Evolutionary conservation across 2,797 vertebrate genomes (phyloP), one percentile per base, ranked within the genome.

Genomic region (Lycodopsis pacificus): DNA sequence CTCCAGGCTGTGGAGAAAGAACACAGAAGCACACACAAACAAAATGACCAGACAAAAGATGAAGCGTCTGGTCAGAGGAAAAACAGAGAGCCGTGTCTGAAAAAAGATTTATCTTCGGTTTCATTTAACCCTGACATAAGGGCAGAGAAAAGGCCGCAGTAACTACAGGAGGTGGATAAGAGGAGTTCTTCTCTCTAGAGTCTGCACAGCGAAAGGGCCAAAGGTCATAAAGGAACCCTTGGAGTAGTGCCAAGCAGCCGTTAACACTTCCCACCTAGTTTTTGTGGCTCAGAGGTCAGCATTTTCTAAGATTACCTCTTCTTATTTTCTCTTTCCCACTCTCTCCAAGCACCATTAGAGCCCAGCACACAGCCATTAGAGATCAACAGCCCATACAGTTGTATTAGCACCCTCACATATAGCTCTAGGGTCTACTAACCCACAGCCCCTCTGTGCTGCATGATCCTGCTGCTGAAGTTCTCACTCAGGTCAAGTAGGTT

Each of bases 251-350:
- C 84, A 80, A 74, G 40, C 76, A 90, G 89, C 87, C 58, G 85
- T 93, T 91, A 92, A 87, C 91, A 90, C 91, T 91, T 92, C 86
- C 79, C 84, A 82, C 82, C 86, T 83, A 84, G 77, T 87, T 91
- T 91, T 86, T 86, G 79, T 82, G 77, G 87, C 91, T 91, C 85
- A 86, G 90, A 87, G 93, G 93, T 94, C 94, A 94, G 92, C 91
- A 89, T 90, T 94, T 93, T 92, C 91, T 86, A 67, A 92, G 89
- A 94, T 94, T 91, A 94, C 91, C 86, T 83, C 88, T 76, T 87
- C 85, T 90, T 91, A 85, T 92, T 90, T 91, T 88, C 90, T 86
- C 80, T 79, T 80, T 89, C 76, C 88, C 77, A 68, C 89, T 89
- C 84, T 90, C 75, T 88, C 85, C 76, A 51, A 89, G 92, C 87